Conservation (phyloP, 2,113 vertebrate species). For the sheep (Ovis aries) region ARS-UI_Ramb_v3.0 NC_056063.1:50477001-50477500, state of each 20-base stretch:
- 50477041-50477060: no score
- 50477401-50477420: neutral
- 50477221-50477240: neutral
- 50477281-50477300: neutral
- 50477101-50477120: no score
- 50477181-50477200: no score
- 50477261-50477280: neutral
- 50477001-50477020: rapidly evolving
- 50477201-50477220: neutral
- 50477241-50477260: neutral
- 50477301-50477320: neutral
- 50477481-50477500: neutral
- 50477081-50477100: no score
- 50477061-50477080: no score
- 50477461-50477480: neutral
- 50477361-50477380: neutral
- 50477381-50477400: neutral
- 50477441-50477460: neutral
- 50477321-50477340: neutral
- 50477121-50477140: no score
- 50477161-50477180: no score
- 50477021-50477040: no score
- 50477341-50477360: neutral
- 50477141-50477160: no score
- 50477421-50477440: neutral